Conservation (phyloP, 35 echinoderm and acorn worm species). For the Ophioderma brevispina region DNA sequence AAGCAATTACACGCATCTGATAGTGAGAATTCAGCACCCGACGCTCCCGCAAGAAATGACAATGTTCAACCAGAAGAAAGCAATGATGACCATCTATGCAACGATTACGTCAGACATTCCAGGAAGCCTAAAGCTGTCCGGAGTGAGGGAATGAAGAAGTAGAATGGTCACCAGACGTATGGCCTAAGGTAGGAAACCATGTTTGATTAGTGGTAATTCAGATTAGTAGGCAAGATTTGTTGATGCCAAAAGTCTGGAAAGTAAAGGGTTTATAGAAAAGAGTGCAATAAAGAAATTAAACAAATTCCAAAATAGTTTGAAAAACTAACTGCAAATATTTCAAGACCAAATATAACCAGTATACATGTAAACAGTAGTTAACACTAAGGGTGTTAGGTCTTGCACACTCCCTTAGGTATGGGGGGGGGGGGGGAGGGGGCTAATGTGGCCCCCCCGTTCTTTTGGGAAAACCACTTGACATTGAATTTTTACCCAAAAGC, state of each 20-base stretch:
- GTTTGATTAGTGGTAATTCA: neutral
- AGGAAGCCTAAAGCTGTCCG: neutral
- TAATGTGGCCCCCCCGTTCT: no score
- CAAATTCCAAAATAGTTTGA: no score
- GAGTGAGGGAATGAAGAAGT: constrained; percentile 37
- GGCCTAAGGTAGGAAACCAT: constrained; percentile 56
- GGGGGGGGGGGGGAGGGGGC: no score
- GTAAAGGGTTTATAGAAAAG: no score
- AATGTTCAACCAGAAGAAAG: neutral
- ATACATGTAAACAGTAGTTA: no score
- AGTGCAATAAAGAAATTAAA: no score
- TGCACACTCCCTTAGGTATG: no score
- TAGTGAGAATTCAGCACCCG: neutral
- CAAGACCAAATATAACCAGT: no score
- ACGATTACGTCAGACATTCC: neutral
- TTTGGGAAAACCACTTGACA: no score
- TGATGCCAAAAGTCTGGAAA: neutral
- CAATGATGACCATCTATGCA: neutral
- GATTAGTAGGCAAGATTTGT: neutral
- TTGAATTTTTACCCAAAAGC: no score
- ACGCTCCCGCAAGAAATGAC: neutral
- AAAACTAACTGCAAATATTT: no score
- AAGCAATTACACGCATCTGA: neutral
- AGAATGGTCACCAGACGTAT: constrained; percentile 63
- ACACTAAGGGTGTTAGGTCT: no score